A percentile compares a stretch with the other conserved stretches of the same genome.
These are phyloP conservation scores for Larimichthys polyactis DNA, from an alignment of 2,113 vertebrate genomes.

Conservation along the genomic window DNA sequence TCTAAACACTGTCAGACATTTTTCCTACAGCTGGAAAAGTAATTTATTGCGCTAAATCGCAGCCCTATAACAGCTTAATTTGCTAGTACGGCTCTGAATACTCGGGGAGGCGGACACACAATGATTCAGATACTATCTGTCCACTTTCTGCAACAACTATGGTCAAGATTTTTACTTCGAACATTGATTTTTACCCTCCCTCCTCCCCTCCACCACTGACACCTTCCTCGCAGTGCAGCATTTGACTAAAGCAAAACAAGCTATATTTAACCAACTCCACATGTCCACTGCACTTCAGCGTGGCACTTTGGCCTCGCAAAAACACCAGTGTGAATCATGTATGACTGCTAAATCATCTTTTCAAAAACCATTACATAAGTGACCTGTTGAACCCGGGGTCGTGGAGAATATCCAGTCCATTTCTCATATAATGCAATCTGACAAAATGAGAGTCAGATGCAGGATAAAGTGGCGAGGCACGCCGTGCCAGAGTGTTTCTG, in stretches of 20 bases:
- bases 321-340: conserved; percentile 53
- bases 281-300: conserved; percentile 42
- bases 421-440: conserved; percentile 35
- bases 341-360: conserved; percentile 29
- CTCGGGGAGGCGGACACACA: neutral
- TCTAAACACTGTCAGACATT: conserved; percentile 34
- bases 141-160: conserved; percentile 16
- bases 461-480: neutral
- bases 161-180: conserved; percentile 24
- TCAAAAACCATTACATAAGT: conserved; percentile 39
- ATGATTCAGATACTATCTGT: conserved; percentile 18
- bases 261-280: conserved; percentile 62
- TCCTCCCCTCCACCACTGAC: neutral
- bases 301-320: conserved; percentile 50
- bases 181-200: neutral
- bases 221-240: conserved; percentile 33
- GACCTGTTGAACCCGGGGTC: conserved; percentile 14
- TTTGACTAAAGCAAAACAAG: conserved; percentile 50
- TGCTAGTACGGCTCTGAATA: conserved; percentile 1
- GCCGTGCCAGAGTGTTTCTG: neutral
- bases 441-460: conserved; percentile 33
- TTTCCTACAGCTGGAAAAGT: conserved; percentile 44
- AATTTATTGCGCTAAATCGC: conserved; percentile 22
- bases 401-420: conserved; percentile 10
- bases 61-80: conserved; percentile 24